Evolutionary conservation across 23 tunicate genomes (phyloP), one percentile per base, ranked within the genome.

Genomic region (Botrylloides violaceus): DNA sequence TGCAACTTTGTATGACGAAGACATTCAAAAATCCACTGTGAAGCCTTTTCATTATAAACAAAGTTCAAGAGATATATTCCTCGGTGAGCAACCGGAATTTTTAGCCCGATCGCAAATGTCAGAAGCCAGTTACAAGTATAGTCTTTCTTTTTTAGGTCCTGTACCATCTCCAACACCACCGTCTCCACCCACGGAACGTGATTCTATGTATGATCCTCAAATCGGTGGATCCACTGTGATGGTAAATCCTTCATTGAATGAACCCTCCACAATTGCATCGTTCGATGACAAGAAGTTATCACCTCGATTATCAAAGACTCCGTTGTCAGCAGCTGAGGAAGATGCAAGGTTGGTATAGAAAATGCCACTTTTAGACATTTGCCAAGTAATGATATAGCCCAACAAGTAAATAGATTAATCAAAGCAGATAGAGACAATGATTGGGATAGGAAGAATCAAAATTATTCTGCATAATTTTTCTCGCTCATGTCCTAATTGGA

Each of bases 201-300:
- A 83, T 61, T 83, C 89, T 4, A 24, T 66, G 55, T 83, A 83
- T 39, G 70, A 83, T 70, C 71, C 48, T 7, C 33, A 65, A 31
- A 21, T 83, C 2, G 89, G 89, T n/a, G 89, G 89, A 3, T 83
- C 89, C 9, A 83, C 89, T 3, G 77, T 83, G 29, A 15, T 77
- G 2, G 89, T 73, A 30, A 73, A 81, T 21, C 66, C 65, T 2
- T 73, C 85, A 1, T 38, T 43, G 20, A 68, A 39, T 20, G 74
- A 43, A 5, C 74, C 74, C 25, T 43, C 74, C 4, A 68, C 74
- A 24, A 37, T 68, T 4, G n/a, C 58, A 22, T 68, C 74, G 15
- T 9, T 37, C 20, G 28, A 5, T n/a, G 74, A 68, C 24, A 68
- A 43, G 25, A 35, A 19, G 2, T 43, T 43, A 37, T 68, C 74